Conservation (phyloP, 2,888 invertebrate species). For the Bellardia pandia region DNA sequence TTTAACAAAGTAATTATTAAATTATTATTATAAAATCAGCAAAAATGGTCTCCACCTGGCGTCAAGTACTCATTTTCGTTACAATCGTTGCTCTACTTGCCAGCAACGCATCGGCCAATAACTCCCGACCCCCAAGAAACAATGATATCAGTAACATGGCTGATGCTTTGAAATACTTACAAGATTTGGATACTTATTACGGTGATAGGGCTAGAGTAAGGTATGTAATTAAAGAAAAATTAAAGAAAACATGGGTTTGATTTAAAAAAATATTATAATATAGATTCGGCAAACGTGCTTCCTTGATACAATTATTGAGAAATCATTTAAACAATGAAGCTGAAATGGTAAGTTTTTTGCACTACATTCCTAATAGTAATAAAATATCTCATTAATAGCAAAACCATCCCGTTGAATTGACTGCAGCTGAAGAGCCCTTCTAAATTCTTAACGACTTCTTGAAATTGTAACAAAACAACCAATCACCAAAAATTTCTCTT, state of each 20-base stretch:
- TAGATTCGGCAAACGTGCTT: conserved; percentile 82
- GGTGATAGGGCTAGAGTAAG: conserved; percentile 88
- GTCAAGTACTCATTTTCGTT: conserved; percentile 76
- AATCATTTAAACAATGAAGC: conserved; percentile 79
- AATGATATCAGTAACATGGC: conserved; percentile 87
- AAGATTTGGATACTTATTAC: conserved; percentile 88
- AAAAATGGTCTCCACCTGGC: conserved; percentile 73
- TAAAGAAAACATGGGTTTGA: neutral
- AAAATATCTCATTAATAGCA: conserved; percentile 50
- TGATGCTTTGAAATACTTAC: conserved; percentile 88
- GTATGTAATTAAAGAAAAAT: conserved; percentile 80
- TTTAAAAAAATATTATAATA: neutral
- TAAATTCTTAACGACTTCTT: conserved; percentile 48
- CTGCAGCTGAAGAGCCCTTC: conserved; percentile 77
- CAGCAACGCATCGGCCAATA: conserved; percentile 78
- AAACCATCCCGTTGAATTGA: conserved; percentile 76
- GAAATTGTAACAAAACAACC: neutral
- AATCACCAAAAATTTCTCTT: conserved; percentile 1
- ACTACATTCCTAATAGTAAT: neutral
- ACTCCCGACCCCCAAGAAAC: conserved; percentile 83
- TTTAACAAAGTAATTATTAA: too few species aligned
- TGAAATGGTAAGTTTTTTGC: conserved; percentile 75
- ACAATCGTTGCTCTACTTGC: conserved; percentile 77
- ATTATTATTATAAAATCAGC: neutral
- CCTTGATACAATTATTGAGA: conserved; percentile 78